These are phyloP conservation scores for Porites evermanni DNA, from an alignment of 92 coral and sea anemone species.

Conservation along the genomic window DNA sequence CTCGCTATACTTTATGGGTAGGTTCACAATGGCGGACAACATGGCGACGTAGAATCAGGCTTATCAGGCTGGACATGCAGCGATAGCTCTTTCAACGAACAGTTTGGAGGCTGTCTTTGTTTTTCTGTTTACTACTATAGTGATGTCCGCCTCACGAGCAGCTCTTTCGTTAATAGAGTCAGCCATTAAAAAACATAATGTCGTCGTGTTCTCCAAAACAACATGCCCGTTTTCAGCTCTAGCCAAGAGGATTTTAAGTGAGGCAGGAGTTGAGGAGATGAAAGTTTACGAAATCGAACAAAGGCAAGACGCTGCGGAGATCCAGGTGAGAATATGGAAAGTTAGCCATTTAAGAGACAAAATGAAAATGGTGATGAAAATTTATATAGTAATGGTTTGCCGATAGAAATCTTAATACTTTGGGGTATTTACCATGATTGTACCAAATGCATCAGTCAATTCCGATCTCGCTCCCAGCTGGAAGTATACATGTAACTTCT, in stretches of 20 bases:
- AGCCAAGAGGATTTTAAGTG: constrained; percentile 84
- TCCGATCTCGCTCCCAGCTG: too few species aligned
- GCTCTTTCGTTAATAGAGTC: constrained; percentile 68
- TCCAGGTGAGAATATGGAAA: constrained; percentile 71
- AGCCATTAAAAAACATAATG: constrained; percentile 74
- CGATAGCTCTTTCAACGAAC: too few species aligned
- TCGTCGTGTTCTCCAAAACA: constrained; percentile 93
- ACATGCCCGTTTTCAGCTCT: constrained; percentile 90
- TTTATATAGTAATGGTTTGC: too few species aligned
- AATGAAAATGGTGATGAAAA: not conserved
- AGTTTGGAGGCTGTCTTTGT: too few species aligned
- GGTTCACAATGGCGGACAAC: constrained; percentile 8
- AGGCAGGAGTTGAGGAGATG: constrained; percentile 92
- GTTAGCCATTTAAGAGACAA: not conserved
- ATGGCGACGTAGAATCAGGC: not conserved
- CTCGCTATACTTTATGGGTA: constrained; percentile 3
- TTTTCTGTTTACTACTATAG: too few species aligned
- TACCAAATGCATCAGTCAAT: too few species aligned
- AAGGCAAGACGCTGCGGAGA: constrained; percentile 66
- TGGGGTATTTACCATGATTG: too few species aligned
- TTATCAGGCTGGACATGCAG: too few species aligned
- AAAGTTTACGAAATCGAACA: constrained; percentile 84
- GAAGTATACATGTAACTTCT: too few species aligned
- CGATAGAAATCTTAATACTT: too few species aligned
- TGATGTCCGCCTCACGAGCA: constrained; percentile 67